These are phyloP conservation scores for Microtus californicus DNA, from an alignment of 2,797 vertebrate genomes.

Conservation along the genomic window DNA sequence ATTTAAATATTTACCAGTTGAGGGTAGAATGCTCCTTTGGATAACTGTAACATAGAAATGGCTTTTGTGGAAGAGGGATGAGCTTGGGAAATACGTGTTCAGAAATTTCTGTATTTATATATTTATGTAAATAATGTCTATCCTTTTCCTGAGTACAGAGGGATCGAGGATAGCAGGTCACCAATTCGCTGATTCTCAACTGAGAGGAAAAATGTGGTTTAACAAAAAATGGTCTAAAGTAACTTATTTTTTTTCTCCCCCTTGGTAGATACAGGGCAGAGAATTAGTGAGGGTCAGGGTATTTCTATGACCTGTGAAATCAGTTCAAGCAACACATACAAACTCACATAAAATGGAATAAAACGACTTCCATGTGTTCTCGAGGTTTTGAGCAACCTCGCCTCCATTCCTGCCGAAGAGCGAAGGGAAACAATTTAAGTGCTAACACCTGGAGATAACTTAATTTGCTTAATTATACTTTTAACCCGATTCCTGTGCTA, in stretches of 20 bases:
- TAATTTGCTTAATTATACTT: slow-evolving; percentile 62
- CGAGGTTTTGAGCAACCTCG: neutral
- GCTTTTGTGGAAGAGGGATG: slow-evolving; percentile 4
- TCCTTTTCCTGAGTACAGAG: neutral
- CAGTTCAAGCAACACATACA: slow-evolving; percentile 41
- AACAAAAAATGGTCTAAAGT: slow-evolving; percentile 52
- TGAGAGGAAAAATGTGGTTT: slow-evolving; percentile 40
- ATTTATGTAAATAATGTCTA: neutral
- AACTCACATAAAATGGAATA: slow-evolving; percentile 37
- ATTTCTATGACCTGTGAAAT: slow-evolving; percentile 60
- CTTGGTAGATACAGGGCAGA: neutral
- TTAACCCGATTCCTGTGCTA: neutral
- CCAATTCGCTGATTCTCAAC: slow-evolving; percentile 29
- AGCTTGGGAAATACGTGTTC: neutral
- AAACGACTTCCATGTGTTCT: slow-evolving; percentile 62
- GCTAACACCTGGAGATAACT: slow-evolving; percentile 52
- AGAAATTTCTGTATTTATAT: slow-evolving; percentile 21
- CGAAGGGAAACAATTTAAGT: slow-evolving; percentile 54
- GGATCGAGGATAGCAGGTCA: neutral
- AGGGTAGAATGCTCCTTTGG: neutral
- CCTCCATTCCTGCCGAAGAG: neutral
- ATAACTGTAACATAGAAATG: slow-evolving; percentile 37
- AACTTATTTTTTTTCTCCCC: neutral
- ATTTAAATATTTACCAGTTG: slow-evolving; percentile 60
- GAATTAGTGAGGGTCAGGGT: neutral